A percentile compares a stretch with the other conserved stretches of the same genome.
Conservation (phyloP, 2,797 vertebrate species). For the Sternarchorhynchus goeldii region DNA sequence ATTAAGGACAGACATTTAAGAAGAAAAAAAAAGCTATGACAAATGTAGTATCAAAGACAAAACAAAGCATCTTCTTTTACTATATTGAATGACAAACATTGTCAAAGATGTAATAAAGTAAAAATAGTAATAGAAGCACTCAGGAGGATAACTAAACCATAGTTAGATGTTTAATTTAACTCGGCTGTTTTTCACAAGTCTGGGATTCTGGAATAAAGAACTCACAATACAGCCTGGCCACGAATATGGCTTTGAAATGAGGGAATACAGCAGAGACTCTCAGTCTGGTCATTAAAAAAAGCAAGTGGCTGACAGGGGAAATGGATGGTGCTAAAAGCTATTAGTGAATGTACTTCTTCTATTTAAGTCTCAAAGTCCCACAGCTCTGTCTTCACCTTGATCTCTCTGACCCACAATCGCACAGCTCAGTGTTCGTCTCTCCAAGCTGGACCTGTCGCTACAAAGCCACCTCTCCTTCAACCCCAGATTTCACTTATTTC, state of each 20-base stretch:
- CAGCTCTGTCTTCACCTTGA: constrained; percentile 77
- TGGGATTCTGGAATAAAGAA: constrained; percentile 20
- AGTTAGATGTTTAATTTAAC: background rate
- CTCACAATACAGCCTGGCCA: background rate
- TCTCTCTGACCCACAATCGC: constrained; percentile 69
- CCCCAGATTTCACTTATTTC: constrained; percentile 80
- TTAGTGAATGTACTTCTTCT: constrained; percentile 74
- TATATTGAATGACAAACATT: constrained; percentile 1
- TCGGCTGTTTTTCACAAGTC: constrained; percentile 30
- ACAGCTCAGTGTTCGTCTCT: constrained; percentile 69
- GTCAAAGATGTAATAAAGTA: constrained; percentile 8
- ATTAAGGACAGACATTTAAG: constrained; percentile 57
- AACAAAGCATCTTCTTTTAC: constrained; percentile 44
- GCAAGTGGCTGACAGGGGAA: constrained; percentile 69
- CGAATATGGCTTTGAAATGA: constrained; percentile 35
- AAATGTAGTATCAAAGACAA: constrained; percentile 45
- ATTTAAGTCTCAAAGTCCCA: constrained; percentile 75
- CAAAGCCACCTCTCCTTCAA: constrained; percentile 72
- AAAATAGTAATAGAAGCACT: background rate
- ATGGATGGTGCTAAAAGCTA: constrained; percentile 66
- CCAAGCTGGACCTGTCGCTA: constrained; percentile 65
- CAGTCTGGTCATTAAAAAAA: constrained; percentile 65
- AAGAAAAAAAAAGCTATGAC: constrained; percentile 43
- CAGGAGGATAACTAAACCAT: constrained; percentile 9
- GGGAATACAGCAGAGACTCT: constrained; percentile 10